Base-by-base conservation (phyloP, 1,140 invertebrate genomes). In the Eulimnadia texana region DNA sequence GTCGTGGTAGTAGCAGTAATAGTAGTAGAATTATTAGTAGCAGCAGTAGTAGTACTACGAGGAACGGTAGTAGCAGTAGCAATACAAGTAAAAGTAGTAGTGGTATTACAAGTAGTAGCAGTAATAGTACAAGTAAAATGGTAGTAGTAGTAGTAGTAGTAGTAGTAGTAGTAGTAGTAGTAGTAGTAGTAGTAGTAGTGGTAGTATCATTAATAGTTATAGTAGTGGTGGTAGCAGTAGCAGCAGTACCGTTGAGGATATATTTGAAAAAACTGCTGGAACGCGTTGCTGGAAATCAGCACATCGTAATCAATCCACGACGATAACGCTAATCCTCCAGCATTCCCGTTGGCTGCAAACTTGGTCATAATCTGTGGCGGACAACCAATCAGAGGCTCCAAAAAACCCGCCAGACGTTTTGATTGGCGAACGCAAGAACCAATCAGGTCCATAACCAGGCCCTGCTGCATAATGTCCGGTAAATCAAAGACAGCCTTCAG, bases 201-300 rank as follows among this genome's bases (percentile, higher is more conserved):
- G n/a, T n/a, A n/a, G n/a, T n/a, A n/a, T n/a, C n/a, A n/a, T n/a
- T n/a, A n/a, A n/a, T n/a, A n/a, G n/a, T n/a, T n/a, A n/a, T n/a
- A n/a, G n/a, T n/a, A n/a, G n/a, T n/a, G n/a, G n/a, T n/a, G n/a
- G n/a, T n/a, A n/a, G n/a, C n/a, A n/a, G n/a, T n/a, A n/a, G n/a
- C n/a, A n/a, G n/a, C n/a, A n/a, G n/a, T n/a, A 57, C 55, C 55
- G 22, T 33, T 57, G 16, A 57, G 9, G 28, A 57, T 57, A 25
- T n/a, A n/a, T 10, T 33, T n/a, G 24, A 33, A 57, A 57, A 29
- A 57, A 33, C 20, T 57, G 55, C 28, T 29, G 28, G 28, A 27
- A 29, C 22, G 27, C 29, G 16, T 27, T 20, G 2, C 10, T 19
- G 3, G 55, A 29, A 33, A 57, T 57, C 20, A 33, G 2, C 2